Percentiles rank a stretch among this genome's conserved stretches.
These are phyloP conservation scores for Catharus ustulatus DNA, from an alignment of 2,797 vertebrate species.

Conservation along the genomic window DNA sequence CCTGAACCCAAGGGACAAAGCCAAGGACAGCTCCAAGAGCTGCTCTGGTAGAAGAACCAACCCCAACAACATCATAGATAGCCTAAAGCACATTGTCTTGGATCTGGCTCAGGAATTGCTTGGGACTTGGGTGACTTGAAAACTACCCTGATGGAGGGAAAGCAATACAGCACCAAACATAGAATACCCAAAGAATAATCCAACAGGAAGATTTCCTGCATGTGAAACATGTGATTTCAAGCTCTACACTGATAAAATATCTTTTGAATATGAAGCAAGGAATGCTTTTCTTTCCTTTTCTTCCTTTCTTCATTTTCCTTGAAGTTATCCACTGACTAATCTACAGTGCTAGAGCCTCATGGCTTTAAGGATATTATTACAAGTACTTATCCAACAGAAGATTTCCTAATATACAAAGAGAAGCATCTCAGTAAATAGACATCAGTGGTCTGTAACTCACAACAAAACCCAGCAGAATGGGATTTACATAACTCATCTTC, in stretches of 20 bases:
- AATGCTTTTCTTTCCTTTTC: background rate
- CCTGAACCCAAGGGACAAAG: rapidly evolving
- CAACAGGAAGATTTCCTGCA: background rate
- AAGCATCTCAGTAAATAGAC: background rate
- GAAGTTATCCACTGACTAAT: background rate
- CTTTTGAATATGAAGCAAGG: background rate
- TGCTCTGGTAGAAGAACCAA: background rate
- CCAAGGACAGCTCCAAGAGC: background rate
- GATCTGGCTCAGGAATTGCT: background rate
- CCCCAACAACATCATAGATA: background rate
- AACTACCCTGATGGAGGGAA: background rate
- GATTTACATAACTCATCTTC: slow-evolving; percentile 14
- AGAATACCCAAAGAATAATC: background rate
- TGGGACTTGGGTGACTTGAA: background rate
- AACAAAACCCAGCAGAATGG: background rate
- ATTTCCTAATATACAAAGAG: background rate
- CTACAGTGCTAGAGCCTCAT: background rate
- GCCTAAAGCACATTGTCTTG: background rate
- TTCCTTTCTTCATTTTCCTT: background rate
- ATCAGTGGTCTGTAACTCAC: background rate
- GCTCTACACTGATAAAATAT: background rate
- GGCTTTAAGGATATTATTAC: background rate
- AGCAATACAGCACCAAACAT: background rate
- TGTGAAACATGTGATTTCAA: background rate
- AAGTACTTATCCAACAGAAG: background rate